Conservation (phyloP, 2,113 vertebrate genomes). For the Rhegmatorhina hoffmannsi region DNA sequence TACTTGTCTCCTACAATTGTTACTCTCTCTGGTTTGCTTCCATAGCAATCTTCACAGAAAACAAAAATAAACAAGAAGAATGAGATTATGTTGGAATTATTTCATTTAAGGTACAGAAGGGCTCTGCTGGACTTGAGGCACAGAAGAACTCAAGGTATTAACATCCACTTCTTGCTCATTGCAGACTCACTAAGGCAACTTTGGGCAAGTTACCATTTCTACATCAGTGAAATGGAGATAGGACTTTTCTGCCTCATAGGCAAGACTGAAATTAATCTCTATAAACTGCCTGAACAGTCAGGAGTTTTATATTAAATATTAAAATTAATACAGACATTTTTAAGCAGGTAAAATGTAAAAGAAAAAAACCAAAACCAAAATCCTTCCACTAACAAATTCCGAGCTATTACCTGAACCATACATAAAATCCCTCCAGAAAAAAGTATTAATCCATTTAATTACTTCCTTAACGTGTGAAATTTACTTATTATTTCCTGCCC, state of each 20-base stretch:
- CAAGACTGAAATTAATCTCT: conserved; percentile 9
- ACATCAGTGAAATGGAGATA: background rate
- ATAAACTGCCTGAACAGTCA: background rate
- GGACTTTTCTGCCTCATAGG: conserved; percentile 35
- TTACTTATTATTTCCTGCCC: conserved; percentile 47
- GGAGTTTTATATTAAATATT: conserved; percentile 43
- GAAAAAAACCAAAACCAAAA: background rate
- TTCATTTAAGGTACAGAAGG: background rate
- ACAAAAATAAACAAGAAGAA: background rate
- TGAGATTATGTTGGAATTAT: background rate
- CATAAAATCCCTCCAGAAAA: conserved; percentile 30
- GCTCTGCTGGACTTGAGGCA: background rate
- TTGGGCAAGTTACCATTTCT: background rate
- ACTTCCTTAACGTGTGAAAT: conserved; percentile 30
- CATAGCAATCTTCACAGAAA: background rate
- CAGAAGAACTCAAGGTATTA: background rate
- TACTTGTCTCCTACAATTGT: background rate
- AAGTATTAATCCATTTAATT: conserved; percentile 32
- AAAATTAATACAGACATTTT: conserved; percentile 19
- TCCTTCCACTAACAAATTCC: background rate
- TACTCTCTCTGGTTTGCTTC: background rate
- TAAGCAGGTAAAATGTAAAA: conserved; percentile 2
- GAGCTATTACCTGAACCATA: conserved; percentile 6
- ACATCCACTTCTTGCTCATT: background rate
- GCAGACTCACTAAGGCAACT: background rate